A percentile compares a stretch with the other conserved stretches of the same genome.
These are phyloP conservation scores for Botia kubotai DNA, from an alignment of 2,797 vertebrate genomes.

Conservation along the genomic window DNA sequence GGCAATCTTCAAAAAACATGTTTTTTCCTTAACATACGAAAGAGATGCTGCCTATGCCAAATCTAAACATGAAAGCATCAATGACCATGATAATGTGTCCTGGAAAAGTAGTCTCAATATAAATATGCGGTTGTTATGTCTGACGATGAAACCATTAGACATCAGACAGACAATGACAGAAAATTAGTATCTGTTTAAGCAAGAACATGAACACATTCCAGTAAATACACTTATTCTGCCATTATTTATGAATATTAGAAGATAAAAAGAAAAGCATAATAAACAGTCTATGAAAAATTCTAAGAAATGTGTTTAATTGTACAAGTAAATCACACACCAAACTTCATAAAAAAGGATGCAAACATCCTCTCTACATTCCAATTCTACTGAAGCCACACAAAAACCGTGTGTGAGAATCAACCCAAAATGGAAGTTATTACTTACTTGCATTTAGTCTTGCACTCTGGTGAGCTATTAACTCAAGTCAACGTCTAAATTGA, in stretches of 20 bases:
- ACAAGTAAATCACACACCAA: no score
- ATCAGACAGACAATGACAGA: background rate
- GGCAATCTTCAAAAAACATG: no score
- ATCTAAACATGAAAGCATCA: conserved; percentile 1
- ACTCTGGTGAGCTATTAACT: no score
- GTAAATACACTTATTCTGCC: background rate
- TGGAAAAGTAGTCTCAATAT: background rate
- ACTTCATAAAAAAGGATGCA: no score
- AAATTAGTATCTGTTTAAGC: background rate
- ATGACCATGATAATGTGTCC: conserved; percentile 11
- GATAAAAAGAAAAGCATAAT: background rate
- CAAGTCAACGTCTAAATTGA: no score
- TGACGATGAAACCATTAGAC: background rate
- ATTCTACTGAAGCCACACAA: no score
- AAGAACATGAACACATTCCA: background rate
- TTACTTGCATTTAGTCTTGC: no score
- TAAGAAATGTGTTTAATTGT: no score
- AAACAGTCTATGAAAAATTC: background rate
- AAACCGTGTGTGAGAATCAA: no score
- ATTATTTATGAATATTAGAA: conserved; percentile 5
- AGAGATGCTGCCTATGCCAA: background rate
- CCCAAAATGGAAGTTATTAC: no score
- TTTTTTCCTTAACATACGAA: no score
- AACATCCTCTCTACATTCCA: no score
- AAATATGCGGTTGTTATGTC: background rate